Percentiles rank a stretch among this genome's conserved stretches.
Evolutionary conservation across 1,140 invertebrate genomes (phyloP).

Genomic region (Drosophila kohkoa): DNA sequence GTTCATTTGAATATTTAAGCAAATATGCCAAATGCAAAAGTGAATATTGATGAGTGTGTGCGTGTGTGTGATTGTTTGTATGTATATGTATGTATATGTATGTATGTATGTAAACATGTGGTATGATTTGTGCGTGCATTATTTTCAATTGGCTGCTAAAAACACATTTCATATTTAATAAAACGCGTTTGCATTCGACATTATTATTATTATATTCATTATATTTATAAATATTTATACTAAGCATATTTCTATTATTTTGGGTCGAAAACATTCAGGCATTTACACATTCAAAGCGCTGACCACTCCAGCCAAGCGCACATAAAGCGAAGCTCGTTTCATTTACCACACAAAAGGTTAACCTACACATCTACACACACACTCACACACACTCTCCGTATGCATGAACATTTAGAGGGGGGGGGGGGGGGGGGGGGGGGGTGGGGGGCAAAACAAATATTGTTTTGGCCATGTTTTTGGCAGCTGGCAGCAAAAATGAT

Average conservation of each 20-base stretch:
- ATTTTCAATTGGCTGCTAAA: slow-evolving; percentile 62
- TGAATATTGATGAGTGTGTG: too few relatives aligned
- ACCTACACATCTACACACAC: slow-evolving; percentile 43
- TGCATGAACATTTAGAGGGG: slow-evolving; percentile 21
- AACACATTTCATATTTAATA: slow-evolving; percentile 81
- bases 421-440: too few relatives aligned
- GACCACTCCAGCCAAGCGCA: slow-evolving; percentile 54
- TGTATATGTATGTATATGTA: too few relatives aligned
- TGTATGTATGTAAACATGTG: too few relatives aligned
- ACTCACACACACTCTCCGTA: slow-evolving; percentile 14
- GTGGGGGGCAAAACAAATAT: slow-evolving; percentile 65
- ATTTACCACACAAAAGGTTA: slow-evolving; percentile 75
- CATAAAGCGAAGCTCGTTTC: slow-evolving; percentile 71
- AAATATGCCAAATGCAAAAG: too few relatives aligned
- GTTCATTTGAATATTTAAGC: too few relatives aligned
- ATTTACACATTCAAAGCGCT: slow-evolving; percentile 67
- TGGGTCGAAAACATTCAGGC: slow-evolving; percentile 44
- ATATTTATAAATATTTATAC: slow-evolving; percentile 56
- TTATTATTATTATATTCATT: slow-evolving; percentile 73
- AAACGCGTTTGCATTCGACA: slow-evolving; percentile 69
- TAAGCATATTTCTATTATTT: slow-evolving; percentile 70
- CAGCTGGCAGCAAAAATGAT: slow-evolving; percentile 63
- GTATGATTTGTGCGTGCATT: slow-evolving; percentile 15
- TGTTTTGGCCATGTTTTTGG: slow-evolving; percentile 65
- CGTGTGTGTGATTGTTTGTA: too few relatives aligned